These are phyloP conservation scores for Sympetrum striolatum DNA, from an alignment of 2,888 invertebrate genomes.

Conservation along the genomic window DNA sequence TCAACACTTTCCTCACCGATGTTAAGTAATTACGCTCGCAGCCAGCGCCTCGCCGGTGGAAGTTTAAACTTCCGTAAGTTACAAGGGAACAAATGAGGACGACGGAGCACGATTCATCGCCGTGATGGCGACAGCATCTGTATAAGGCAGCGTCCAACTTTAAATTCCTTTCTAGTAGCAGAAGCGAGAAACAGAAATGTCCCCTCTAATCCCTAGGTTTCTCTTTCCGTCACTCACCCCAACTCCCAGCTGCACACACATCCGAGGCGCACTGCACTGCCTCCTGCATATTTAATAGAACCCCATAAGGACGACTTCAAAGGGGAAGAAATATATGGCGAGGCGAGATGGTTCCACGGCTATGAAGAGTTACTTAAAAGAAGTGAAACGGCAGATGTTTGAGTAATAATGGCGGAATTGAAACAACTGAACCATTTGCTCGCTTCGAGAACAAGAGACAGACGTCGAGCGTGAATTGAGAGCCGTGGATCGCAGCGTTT, in stretches of 20 bases:
- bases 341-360: background rate
- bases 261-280: background rate
- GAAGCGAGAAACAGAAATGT: background rate
- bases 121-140: background rate
- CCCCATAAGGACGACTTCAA: conserved; percentile 4
- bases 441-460: background rate
- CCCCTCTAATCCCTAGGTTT: background rate
- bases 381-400: background rate
- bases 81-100: background rate
- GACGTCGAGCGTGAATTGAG: too few relatives aligned
- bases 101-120: background rate
- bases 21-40: too few relatives aligned
- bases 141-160: background rate
- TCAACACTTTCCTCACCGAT: background rate
- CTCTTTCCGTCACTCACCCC: background rate
- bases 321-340: background rate
- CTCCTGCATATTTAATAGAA: conserved; percentile 32
- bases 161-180: background rate
- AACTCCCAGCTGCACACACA: background rate
- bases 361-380: background rate
- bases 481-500: too few relatives aligned
- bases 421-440: background rate
- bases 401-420: background rate
- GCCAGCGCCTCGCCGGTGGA: background rate
- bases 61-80: too few relatives aligned